A percentile compares a stretch with the other conserved stretches of the same genome.
phyloP scores from a whole-genome alignment of 2,888 invertebrate genomes.

The Himalopsyche japonica region DNA sequence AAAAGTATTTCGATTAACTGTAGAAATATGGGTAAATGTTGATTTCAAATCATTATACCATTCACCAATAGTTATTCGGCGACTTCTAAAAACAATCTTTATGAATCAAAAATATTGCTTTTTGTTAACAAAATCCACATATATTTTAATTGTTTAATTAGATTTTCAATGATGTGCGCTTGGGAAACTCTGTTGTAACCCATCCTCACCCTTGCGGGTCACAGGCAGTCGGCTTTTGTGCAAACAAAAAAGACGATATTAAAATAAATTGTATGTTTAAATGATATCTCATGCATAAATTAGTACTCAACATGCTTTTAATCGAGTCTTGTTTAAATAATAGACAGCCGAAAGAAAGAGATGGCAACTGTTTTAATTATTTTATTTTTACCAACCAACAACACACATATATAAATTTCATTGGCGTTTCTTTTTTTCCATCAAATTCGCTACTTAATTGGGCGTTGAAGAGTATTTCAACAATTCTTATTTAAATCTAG shows the following conservation, averaged over 20 bases:
- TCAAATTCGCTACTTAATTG: too few relatives aligned
- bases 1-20: too few relatives aligned
- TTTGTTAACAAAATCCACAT: too few relatives aligned
- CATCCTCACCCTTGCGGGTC: not conserved
- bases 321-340: not conserved
- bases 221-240: not conserved
- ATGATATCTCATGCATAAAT: not conserved
- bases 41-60: too few relatives aligned
- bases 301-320: not conserved
- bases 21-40: too few relatives aligned
- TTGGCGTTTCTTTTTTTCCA: not conserved
- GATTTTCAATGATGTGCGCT: not conserved
- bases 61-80: too few relatives aligned
- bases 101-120: too few relatives aligned
- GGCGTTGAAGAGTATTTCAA: too few relatives aligned
- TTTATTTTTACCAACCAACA: not conserved
- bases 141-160: too few relatives aligned
- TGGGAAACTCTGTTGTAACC: not conserved
- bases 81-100: too few relatives aligned
- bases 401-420: not conserved
- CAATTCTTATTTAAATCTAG: too few relatives aligned
- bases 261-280: not conserved
- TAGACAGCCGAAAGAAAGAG: not conserved
- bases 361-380: not conserved
- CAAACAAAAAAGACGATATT: not conserved